These are phyloP conservation scores for Machimus atricapillus DNA, from an alignment of 2,888 invertebrate genomes.

Conservation along the genomic window DNA sequence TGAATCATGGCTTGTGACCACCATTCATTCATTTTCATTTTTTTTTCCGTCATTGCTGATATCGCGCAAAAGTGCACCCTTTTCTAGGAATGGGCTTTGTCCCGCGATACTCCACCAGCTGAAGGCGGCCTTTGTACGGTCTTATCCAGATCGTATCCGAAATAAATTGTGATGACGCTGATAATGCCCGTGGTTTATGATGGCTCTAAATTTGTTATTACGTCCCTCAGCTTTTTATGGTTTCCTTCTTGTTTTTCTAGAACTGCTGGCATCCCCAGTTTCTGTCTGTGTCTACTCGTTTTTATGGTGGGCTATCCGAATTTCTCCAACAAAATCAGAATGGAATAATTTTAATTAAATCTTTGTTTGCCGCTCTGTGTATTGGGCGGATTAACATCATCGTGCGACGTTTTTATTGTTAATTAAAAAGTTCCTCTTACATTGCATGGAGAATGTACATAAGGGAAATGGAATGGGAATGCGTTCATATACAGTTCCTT, in stretches of 20 bases:
- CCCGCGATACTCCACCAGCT: background rate
- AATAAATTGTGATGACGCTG: conserved; percentile 34
- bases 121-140: background rate
- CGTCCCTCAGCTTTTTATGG: background rate
- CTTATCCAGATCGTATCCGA: conserved; percentile 6
- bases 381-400: background rate
- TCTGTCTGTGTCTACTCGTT: background rate
- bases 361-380: background rate
- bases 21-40: conserved; percentile 14
- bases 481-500: background rate
- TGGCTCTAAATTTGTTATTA: conserved; percentile 31
- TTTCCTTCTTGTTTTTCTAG: background rate
- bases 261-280: background rate
- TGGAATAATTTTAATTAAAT: background rate
- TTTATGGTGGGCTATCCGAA: background rate
- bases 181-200: conserved; percentile 33
- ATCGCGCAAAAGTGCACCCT: background rate
- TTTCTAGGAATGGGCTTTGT: background rate
- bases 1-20: conserved; percentile 29
- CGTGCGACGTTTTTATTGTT: background rate
- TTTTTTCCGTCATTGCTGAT: conserved; percentile 4
- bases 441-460: background rate
- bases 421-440: background rate
- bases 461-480: background rate
- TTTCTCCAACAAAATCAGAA: background rate